Base-by-base conservation (phyloP, 64 coral and sea anemone genomes). In the Trachythela sp. region DNA sequence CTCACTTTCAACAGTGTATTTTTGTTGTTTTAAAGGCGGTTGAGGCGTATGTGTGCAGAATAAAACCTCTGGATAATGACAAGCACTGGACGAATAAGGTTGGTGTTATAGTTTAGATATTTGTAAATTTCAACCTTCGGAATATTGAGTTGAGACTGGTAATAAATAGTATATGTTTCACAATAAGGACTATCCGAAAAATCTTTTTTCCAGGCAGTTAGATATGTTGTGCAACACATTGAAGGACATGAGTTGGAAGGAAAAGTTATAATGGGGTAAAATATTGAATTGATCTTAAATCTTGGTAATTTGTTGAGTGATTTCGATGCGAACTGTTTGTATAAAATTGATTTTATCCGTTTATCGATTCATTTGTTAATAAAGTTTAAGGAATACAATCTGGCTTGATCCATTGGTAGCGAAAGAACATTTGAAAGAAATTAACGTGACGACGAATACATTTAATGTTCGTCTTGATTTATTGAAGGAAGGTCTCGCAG, bases 181-280 rank as follows among this genome's bases (percentile, higher is more conserved):
- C 9, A 59, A 4, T 31, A 1, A 39, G 18, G 24, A 70, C 32
- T n/a, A 18, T 84, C 40, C 4, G 13, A 48, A 8, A 83, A 15
- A 34, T 36, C 15, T 88, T 43, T 41, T 43, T 32, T 67, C 15
- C 4, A 98, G 95, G 88, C 93, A 3, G 77, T 60, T 37, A 48
- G 38, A 30, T 94, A 92, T 84, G 93, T 98, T 43, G 80, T 76
- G 52, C 90, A 90, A 18, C 77, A 92, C 2, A 89, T 98, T 54
- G 95, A 94, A 84, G 91, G 91, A 37, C 92, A 98, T 75, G 95
- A 98, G 89, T 56, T 98, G 54, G 93, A 98, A 71, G 95, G 95
- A 39, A 90, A 54, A 89, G 93, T 98, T 67, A 93, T 94, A 31
- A 88, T 97, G n/a, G 92, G 95, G 95, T 97, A 36, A 50, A 64